A percentile compares a stretch with the other conserved stretches of the same genome.
Evolutionary conservation across 1,140 invertebrate species (phyloP).

Genomic region (Calliopsis andreniformis): DNA sequence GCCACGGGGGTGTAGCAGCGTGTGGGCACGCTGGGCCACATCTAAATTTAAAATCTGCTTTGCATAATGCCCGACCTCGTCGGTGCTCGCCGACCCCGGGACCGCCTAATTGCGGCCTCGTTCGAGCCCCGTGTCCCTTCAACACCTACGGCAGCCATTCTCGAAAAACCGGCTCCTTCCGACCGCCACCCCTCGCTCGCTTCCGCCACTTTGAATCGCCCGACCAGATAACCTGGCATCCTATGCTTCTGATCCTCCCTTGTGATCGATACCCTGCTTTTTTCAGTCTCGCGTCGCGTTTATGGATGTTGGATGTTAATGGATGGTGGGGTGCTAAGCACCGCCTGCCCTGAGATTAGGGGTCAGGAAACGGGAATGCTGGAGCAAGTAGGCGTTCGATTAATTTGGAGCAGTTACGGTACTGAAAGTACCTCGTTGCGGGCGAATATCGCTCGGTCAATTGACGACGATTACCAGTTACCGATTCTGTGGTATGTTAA

Average conservation of each 20-base stretch:
- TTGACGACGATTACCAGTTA: slow-evolving; percentile 55
- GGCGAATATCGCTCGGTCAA: slow-evolving; percentile 36
- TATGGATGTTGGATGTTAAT: too few relatives aligned
- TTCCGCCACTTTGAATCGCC: slow-evolving; percentile 61
- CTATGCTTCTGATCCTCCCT: neutral
- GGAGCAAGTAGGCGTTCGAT: too few relatives aligned
- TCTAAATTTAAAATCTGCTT: slow-evolving; percentile 82
- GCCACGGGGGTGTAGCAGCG: slow-evolving; percentile 42
- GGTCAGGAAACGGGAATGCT: too few relatives aligned
- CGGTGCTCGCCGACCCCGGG: slow-evolving; percentile 64
- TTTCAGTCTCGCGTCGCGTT: too few relatives aligned
- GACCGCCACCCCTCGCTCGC: slow-evolving; percentile 37
- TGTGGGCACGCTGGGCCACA: slow-evolving; percentile 70
- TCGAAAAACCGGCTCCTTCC: slow-evolving; percentile 70
- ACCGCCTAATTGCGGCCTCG: slow-evolving; percentile 78
- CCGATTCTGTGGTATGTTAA: slow-evolving; percentile 53
- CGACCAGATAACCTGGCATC: slow-evolving; percentile 47
- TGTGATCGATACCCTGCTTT: slow-evolving; percentile 5
- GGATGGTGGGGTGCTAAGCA: too few relatives aligned
- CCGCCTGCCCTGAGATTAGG: too few relatives aligned
- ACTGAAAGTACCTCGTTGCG: slow-evolving; percentile 25
- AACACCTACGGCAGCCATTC: slow-evolving; percentile 77
- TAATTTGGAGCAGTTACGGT: too few relatives aligned
- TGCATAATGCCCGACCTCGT: slow-evolving; percentile 78
- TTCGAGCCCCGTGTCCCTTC: slow-evolving; percentile 75